Evolutionary conservation across 2,888 invertebrate species (phyloP), one percentile per base, ranked within the genome.

Genomic region (Diplazon laetatorius): DNA sequence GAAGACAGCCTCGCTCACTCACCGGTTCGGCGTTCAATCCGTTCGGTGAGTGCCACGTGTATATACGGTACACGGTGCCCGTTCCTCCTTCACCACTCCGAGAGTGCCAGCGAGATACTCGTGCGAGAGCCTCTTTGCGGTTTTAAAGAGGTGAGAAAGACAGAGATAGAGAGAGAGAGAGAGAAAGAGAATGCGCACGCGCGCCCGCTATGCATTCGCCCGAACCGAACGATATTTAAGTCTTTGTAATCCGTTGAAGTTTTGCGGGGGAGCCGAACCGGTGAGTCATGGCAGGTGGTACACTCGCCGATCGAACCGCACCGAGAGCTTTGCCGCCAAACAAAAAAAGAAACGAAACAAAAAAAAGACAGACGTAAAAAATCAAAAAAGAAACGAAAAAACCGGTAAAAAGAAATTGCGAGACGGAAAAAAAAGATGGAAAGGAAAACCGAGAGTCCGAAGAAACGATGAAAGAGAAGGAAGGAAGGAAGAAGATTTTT

Each of bases 211-310:
- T 86, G 85, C 84, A 86, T 86, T 85, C 83, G 84, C 80, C 68
- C 81, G n/a, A n/a, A 84, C 85, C 86, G 87, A 85, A 84, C 85
- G 85, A 87, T 87, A 89, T 88, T 89, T 88, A 88, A 88, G 88
- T 87, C 89, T 88, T 89, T 88, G 88, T 89, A 89, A 88, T 89
- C 88, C 85, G 85, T 83, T 78, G 71, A 87, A 87, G 85, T 89
- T 89, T 88, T 87, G 89, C 89, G 89, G 89, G 89, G 89, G 89
- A 88, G 88, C 87, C 82, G 82, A 82, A 78, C 69, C 87, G 87
- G 87, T 89, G 89, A 89, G 88, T 89, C 89, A 89, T 85, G 89
- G 89, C 89, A 89, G 89, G 89, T 89, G 89, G 87, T 87, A 82
- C 74, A 75, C 79, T 82, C 77, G 66, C 37, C 72, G 74, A 77